phyloP scores from a whole-genome alignment of 2,797 vertebrate genomes.

The Chloroceryle amazona region DNA sequence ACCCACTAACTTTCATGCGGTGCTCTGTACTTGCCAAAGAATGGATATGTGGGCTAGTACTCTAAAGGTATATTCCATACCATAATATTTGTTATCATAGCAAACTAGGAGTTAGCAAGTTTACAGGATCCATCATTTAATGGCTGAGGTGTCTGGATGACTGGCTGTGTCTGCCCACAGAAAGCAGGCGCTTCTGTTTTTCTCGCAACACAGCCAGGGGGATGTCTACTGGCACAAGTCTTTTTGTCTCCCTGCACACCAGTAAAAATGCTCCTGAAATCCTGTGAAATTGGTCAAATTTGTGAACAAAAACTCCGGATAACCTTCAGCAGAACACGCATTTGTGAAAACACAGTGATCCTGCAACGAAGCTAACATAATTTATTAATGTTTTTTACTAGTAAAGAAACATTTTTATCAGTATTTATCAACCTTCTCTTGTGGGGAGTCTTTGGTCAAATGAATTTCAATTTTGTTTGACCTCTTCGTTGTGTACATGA shows the following conservation, averaged over 20 bases:
- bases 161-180: not conserved
- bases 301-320: not conserved
- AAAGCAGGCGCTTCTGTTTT: not conserved
- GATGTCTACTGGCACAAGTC: not conserved
- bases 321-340: not conserved
- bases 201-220: accelerated
- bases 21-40: not conserved
- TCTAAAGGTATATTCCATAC: not conserved
- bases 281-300: not conserved
- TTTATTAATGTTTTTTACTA: not conserved
- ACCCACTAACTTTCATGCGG: not conserved
- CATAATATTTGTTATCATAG: not conserved
- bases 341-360: not conserved
- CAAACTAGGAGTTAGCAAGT: not conserved
- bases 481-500: not conserved
- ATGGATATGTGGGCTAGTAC: not conserved
- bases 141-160: not conserved
- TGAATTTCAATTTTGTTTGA: not conserved
- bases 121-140: not conserved
- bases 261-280: not conserved
- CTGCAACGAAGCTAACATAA: not conserved
- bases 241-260: not conserved
- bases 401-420: not conserved
- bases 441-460: not conserved
- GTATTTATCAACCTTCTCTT: not conserved